These are phyloP conservation scores for Caretta caretta DNA, from an alignment of 2,113 vertebrate genomes.

Conservation along the genomic window DNA sequence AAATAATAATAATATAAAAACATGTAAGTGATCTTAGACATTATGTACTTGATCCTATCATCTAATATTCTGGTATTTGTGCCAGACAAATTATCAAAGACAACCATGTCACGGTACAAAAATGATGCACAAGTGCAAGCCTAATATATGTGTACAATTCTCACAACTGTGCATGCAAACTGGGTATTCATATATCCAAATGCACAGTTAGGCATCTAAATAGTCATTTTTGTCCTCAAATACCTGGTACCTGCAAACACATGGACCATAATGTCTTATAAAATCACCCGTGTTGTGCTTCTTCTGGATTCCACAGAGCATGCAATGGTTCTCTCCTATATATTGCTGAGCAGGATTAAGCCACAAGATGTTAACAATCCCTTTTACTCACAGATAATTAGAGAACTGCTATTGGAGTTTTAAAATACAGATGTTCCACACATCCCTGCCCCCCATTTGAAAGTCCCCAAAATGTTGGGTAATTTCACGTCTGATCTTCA, in stretches of 20 bases:
- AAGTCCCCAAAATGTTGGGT: neutral
- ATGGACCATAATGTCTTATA: neutral
- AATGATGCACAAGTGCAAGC: neutral
- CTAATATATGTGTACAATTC: neutral
- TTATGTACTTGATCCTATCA: neutral
- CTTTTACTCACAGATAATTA: neutral
- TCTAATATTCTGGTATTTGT: neutral
- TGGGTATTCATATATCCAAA: neutral
- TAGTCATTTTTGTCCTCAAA: neutral
- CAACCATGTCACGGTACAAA: neutral
- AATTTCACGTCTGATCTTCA: neutral
- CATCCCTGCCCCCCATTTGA: neutral
- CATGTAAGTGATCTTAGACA: no score
- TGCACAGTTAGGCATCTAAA: neutral
- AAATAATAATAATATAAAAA: no score
- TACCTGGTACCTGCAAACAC: neutral
- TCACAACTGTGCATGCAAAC: neutral
- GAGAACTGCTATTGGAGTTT: neutral
- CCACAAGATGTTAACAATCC: neutral
- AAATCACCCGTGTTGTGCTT: neutral
- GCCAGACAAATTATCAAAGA: neutral
- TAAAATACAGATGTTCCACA: no score
- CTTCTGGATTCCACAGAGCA: neutral
- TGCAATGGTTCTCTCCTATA: rapidly evolving
- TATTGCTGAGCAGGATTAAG: neutral